Conservation (phyloP, 2,888 invertebrate genomes). For the Periphyllus acericola region DNA sequence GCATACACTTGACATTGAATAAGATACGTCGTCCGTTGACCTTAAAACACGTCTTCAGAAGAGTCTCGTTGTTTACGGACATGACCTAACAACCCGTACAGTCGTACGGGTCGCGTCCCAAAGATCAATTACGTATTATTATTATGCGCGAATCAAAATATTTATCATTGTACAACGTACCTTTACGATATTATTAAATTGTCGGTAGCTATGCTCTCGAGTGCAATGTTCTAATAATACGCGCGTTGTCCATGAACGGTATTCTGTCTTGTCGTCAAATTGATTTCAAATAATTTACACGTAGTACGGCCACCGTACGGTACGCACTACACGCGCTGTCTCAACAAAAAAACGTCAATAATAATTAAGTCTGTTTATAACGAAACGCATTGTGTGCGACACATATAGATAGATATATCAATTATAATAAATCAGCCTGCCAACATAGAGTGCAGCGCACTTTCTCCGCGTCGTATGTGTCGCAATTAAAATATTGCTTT, state of each 20-base stretch:
- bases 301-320: not conserved
- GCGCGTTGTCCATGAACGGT: not conserved
- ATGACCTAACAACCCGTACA: slow-evolving; percentile 36
- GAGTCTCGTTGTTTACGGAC: not conserved
- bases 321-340: not conserved
- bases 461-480: slow-evolving; percentile 35
- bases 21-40: slow-evolving; percentile 37
- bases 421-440: slow-evolving; percentile 55
- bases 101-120: not conserved
- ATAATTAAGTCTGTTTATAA: slow-evolving; percentile 20
- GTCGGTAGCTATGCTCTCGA: not conserved
- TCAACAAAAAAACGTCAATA: not conserved
- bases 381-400: slow-evolving; percentile 21
- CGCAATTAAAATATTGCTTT: slow-evolving; percentile 42
- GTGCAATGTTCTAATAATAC: not conserved
- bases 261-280: not conserved
- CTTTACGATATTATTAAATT: not conserved
- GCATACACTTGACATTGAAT: slow-evolving; percentile 56
- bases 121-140: not conserved
- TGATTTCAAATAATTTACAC: not conserved
- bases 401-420: slow-evolving; percentile 42
- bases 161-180: not conserved
- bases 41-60: slow-evolving; percentile 38
- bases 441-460: slow-evolving; percentile 1
- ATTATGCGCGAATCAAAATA: not conserved